Percentiles rank a stretch among this genome's conserved stretches.
Evolutionary conservation across 2,888 invertebrate species (phyloP).

Genomic region (Meandrusa payeni): DNA sequence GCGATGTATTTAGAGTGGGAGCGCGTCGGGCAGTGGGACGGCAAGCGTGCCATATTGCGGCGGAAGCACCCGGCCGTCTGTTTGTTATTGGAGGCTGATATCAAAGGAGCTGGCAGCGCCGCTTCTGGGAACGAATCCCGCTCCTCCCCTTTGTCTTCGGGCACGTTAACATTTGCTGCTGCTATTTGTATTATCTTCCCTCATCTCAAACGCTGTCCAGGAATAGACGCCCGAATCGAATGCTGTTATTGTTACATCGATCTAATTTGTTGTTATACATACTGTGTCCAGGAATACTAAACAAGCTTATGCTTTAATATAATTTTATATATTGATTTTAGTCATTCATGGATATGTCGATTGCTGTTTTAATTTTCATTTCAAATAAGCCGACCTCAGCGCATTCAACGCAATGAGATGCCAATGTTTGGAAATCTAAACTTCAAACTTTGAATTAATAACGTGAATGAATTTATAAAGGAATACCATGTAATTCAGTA

Average conservation of each 20-base stretch:
- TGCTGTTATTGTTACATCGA: slow-evolving; percentile 5
- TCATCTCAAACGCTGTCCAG: slow-evolving; percentile 12
- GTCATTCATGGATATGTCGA: no score
- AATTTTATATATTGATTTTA: no score
- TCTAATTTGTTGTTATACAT: not conserved
- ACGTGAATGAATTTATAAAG: no score
- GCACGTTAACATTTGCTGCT: slow-evolving; percentile 33
- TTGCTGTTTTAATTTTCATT: no score
- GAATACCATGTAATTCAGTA: no score
- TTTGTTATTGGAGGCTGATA: slow-evolving; percentile 50
- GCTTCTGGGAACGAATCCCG: slow-evolving; percentile 38
- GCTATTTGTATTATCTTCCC: slow-evolving; percentile 30
- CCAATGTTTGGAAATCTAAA: no score
- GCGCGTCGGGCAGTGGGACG: not conserved
- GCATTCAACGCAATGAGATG: no score
- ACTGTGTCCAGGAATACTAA: slow-evolving; percentile 2
- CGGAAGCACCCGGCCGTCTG: slow-evolving; percentile 39
- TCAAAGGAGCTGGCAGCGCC: slow-evolving; percentile 43
- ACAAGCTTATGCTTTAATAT: no score
- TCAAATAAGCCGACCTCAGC: no score
- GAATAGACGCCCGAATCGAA: slow-evolving; percentile 15
- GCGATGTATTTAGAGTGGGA: slow-evolving; percentile 25
- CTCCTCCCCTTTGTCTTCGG: slow-evolving; percentile 37
- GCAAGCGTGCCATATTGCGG: slow-evolving; percentile 23
- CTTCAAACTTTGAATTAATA: no score